A percentile compares a stretch with the other conserved stretches of the same genome.
These are phyloP conservation scores for Cephus spinipes DNA, from an alignment of 2,888 invertebrate species.

Conservation along the genomic window DNA sequence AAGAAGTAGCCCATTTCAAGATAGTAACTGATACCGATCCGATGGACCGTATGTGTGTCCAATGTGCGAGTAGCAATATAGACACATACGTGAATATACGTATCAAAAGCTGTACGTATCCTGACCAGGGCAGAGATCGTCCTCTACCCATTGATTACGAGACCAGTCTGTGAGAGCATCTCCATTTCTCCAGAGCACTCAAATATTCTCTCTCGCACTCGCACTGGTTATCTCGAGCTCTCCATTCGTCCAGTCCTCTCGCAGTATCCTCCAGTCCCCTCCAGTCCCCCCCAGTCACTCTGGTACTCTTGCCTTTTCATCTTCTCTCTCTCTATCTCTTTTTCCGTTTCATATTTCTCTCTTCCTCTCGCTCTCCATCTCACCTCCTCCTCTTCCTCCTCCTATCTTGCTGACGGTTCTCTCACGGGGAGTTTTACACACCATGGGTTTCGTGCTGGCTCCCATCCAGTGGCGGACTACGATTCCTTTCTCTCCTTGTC, in stretches of 20 bases:
- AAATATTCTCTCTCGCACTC: slow-evolving; percentile 1
- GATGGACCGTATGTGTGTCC: neutral
- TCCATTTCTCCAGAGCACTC: slow-evolving; percentile 1
- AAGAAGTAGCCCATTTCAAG: neutral
- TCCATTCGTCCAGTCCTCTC: neutral
- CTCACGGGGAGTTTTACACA: slow-evolving; percentile 49
- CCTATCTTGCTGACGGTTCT: slow-evolving; percentile 17
- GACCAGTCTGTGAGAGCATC: slow-evolving; percentile 26
- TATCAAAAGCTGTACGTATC: slow-evolving; percentile 6
- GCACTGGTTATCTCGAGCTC: slow-evolving; percentile 35
- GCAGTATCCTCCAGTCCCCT: slow-evolving; percentile 1
- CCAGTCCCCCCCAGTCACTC: neutral
- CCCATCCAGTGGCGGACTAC: slow-evolving; percentile 53
- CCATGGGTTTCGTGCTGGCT: slow-evolving; percentile 53
- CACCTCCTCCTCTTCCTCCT: neutral
- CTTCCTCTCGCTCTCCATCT: slow-evolving; percentile 1
- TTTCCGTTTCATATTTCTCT: slow-evolving; percentile 11
- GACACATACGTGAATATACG: neutral
- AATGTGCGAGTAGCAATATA: neutral
- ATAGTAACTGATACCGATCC: neutral
- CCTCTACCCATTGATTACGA: slow-evolving; percentile 51
- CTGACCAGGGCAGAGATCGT: slow-evolving; percentile 37
- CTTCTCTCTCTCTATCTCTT: slow-evolving; percentile 30
- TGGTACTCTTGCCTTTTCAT: slow-evolving; percentile 22
- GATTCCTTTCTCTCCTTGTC: slow-evolving; percentile 29